These are phyloP conservation scores for Aphyosemion australe DNA, from an alignment of 2,113 vertebrate species.

Conservation along the genomic window DNA sequence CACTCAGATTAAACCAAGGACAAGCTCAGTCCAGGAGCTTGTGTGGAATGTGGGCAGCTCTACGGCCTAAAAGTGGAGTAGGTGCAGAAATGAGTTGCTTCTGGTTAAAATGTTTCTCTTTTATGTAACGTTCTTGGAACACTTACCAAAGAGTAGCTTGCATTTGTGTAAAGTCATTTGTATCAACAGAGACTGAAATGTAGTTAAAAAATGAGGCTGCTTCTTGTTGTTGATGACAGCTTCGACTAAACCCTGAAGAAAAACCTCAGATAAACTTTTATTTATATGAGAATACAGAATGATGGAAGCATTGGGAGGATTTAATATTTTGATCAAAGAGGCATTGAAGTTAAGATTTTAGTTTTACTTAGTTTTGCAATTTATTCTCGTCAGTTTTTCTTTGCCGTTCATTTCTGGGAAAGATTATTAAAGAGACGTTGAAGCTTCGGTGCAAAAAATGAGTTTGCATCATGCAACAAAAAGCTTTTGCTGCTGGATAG, in stretches of 20 bases:
- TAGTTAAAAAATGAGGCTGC: slow-evolving; percentile 12
- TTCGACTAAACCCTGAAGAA: no score
- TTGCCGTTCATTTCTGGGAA: no score
- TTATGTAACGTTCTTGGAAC: slow-evolving; percentile 15
- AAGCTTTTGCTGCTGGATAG: no score
- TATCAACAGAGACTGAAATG: slow-evolving; percentile 23
- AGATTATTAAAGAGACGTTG: no score
- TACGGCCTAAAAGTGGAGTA: slow-evolving; percentile 15
- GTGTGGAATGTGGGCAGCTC: slow-evolving; percentile 22
- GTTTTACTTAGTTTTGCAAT: no score
- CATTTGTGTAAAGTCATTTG: slow-evolving; percentile 19
- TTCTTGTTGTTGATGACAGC: slow-evolving; percentile 15
- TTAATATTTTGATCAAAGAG: no score
- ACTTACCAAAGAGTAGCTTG: slow-evolving; percentile 15
- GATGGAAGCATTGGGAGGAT: no score
- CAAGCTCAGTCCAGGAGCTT: slow-evolving; percentile 17
- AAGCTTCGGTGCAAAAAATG: no score
- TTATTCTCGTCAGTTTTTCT: no score
- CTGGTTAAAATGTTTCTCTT: slow-evolving; percentile 6
- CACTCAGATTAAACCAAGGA: slow-evolving; percentile 18
- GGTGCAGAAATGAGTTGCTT: slow-evolving; percentile 11
- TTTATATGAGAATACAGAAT: no score
- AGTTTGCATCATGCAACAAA: no score
- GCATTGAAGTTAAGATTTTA: no score
- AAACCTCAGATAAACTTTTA: not conserved